phyloP scores from a whole-genome alignment of 2,888 invertebrate species.

The Synanthedon formicaeformis region DNA sequence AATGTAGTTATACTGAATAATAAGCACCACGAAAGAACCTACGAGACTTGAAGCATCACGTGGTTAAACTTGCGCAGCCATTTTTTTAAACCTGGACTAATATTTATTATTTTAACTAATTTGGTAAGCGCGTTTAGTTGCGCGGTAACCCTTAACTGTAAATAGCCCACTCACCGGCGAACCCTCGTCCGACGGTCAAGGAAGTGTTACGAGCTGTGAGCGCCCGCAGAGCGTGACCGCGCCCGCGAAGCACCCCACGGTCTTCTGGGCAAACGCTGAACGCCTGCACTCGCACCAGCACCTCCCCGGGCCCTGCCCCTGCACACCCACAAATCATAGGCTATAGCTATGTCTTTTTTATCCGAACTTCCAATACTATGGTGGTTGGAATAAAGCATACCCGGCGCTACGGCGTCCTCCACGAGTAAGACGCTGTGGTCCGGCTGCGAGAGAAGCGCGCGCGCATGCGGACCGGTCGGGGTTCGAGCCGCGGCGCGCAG shows the following conservation, averaged over 20 bases:
- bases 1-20: no score
- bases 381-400: constrained; percentile 15
- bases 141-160: no score
- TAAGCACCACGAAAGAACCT: no score
- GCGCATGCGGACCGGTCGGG: constrained; percentile 40
- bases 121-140: no score
- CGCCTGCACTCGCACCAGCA: constrained; percentile 54
- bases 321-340: not conserved
- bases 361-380: no score
- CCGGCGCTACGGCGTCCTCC: constrained; percentile 49
- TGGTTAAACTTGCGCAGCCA: no score
- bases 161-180: constrained; percentile 29
- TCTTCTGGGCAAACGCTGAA: constrained; percentile 52
- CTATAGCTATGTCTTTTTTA: not conserved
- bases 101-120: no score
- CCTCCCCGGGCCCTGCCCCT: constrained; percentile 49
- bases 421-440: constrained; percentile 57
- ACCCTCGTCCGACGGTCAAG: constrained; percentile 49
- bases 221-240: constrained; percentile 35
- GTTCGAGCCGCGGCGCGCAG: constrained; percentile 30
- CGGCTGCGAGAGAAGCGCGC: constrained; percentile 47
- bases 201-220: constrained; percentile 23
- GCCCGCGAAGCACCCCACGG: constrained; percentile 46
- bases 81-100: no score
- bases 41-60: no score